These are phyloP conservation scores for Nipponacmea schrenckii DNA, from an alignment of 2,888 invertebrate species.

Conservation along the genomic window DNA sequence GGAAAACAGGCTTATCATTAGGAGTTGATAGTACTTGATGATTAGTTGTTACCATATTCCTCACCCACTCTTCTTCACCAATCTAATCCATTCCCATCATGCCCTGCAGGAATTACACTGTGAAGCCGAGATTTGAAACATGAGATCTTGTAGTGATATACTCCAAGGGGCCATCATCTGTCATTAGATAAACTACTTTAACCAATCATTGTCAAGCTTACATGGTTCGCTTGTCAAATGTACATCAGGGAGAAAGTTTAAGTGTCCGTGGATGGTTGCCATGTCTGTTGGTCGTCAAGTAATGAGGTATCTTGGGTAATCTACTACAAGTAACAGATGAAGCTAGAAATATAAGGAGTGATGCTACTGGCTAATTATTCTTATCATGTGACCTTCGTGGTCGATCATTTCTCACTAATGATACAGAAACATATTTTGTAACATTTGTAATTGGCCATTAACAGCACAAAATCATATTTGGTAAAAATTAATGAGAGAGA, in stretches of 20 bases:
- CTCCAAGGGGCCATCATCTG: constrained; percentile 4
- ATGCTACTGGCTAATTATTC: neutral
- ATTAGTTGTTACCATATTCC: too few relatives aligned
- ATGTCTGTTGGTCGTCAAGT: neutral
- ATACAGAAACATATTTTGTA: neutral
- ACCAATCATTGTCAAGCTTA: constrained; percentile 1
- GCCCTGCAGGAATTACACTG: neutral
- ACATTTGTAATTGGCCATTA: neutral
- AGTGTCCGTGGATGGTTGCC: neutral
- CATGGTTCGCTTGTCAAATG: neutral
- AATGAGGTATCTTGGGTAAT: constrained; percentile 8
- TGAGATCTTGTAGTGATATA: neutral
- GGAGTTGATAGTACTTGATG: too few relatives aligned
- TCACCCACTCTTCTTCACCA: too few relatives aligned
- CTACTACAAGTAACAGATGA: neutral
- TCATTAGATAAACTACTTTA: neutral
- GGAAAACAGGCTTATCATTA: too few relatives aligned
- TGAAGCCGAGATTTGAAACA: neutral
- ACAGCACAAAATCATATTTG: neutral
- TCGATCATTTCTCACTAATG: neutral
- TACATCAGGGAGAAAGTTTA: neutral
- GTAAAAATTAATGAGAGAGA: neutral
- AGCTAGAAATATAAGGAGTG: neutral
- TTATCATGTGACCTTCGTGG: neutral
- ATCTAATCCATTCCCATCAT: neutral